phyloP scores from a whole-genome alignment of 2,888 invertebrate genomes.

The Plusia festucae region DNA sequence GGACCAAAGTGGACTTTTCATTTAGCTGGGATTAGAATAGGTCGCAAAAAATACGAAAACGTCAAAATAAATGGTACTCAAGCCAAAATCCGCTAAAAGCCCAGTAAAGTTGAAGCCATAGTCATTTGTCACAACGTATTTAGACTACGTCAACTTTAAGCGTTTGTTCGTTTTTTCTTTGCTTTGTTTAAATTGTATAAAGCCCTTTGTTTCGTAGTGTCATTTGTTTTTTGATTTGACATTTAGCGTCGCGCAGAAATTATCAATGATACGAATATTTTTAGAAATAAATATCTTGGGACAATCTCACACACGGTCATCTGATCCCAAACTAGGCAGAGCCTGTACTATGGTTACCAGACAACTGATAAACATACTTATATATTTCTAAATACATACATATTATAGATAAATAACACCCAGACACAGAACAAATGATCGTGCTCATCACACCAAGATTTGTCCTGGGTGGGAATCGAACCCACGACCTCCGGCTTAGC shows the following conservation, averaged over 20 bases:
- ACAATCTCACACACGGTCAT: too few relatives aligned
- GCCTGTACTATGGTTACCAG: too few relatives aligned
- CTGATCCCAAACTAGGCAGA: too few relatives aligned
- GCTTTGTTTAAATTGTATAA: slow-evolving; percentile 34
- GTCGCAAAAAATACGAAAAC: slow-evolving; percentile 9
- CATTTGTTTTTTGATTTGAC: slow-evolving; percentile 15
- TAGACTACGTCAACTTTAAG: slow-evolving; percentile 17
- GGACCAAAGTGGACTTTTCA: background rate
- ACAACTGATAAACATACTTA: too few relatives aligned
- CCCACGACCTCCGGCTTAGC: too few relatives aligned
- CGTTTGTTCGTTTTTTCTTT: slow-evolving; percentile 15
- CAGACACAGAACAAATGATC: too few relatives aligned
- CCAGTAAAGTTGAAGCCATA: slow-evolving; percentile 24
- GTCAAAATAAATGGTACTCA: background rate
- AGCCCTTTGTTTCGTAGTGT: slow-evolving; percentile 13
- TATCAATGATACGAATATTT: slow-evolving; percentile 23
- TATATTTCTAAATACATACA: too few relatives aligned
- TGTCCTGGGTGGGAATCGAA: too few relatives aligned
- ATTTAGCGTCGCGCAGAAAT: background rate
- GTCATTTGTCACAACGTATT: slow-evolving; percentile 33
- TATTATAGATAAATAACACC: too few relatives aligned
- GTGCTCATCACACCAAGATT: too few relatives aligned
- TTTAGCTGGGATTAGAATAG: slow-evolving; percentile 21
- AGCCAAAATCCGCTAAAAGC: slow-evolving; percentile 18
- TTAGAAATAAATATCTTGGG: too few relatives aligned